Conservation (phyloP, 2,888 invertebrate genomes). For the Pimpla rufipes region DNA sequence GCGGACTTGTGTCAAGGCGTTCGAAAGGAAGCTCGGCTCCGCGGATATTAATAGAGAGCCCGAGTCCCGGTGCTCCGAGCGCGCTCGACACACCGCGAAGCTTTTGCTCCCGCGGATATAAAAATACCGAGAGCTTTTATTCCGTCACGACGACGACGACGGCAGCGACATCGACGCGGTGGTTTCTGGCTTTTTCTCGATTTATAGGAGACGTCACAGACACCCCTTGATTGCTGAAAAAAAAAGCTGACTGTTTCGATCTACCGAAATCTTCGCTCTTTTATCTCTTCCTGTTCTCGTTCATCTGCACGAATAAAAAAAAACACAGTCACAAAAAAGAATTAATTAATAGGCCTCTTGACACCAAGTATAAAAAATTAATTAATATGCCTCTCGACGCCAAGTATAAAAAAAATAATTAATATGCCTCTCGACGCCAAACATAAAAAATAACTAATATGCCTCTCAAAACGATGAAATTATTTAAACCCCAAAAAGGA, state of each 20-base stretch:
- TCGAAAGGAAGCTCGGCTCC: conserved; percentile 78
- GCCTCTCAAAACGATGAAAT: too few species aligned
- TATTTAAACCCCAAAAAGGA: too few species aligned
- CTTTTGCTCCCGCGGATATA: conserved; percentile 80
- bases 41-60: conserved; percentile 84
- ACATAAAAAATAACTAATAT: too few species aligned
- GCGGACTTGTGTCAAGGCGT: conserved; percentile 33
- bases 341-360: too few species aligned
- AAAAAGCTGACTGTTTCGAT: neutral
- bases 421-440: too few species aligned
- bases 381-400: too few species aligned
- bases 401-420: too few species aligned
- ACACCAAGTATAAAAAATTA: too few species aligned
- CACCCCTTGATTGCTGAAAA: conserved; percentile 48
- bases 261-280: neutral
- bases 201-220: conserved; percentile 20
- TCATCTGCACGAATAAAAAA: too few species aligned
- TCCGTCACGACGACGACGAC: conserved; percentile 68
- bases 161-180: conserved; percentile 18
- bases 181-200: conserved; percentile 35
- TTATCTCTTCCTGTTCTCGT: too few species aligned
- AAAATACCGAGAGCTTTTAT: conserved; percentile 83
- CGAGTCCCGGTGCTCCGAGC: conserved; percentile 78
- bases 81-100: conserved; percentile 70
- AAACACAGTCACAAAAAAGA: too few species aligned